These are phyloP conservation scores for Hephaestus fuliginosus DNA, from an alignment of 2,797 vertebrate genomes.

Conservation along the genomic window DNA sequence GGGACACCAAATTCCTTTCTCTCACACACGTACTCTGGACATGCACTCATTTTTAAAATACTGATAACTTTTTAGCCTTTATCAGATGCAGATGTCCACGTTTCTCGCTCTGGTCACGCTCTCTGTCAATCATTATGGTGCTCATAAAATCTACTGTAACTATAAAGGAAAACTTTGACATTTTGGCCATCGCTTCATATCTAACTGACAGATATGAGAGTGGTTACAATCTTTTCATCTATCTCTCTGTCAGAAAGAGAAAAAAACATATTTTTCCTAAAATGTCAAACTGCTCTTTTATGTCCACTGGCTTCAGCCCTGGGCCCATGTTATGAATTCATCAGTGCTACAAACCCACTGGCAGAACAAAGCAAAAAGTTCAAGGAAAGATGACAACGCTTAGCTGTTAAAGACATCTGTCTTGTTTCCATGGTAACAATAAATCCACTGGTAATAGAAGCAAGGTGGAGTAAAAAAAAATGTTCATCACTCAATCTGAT, in stretches of 20 bases:
- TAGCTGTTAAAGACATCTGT: background rate
- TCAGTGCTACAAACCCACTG: background rate
- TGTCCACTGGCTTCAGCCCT: background rate
- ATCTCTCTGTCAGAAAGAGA: background rate
- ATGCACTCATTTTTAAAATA: conserved; percentile 13
- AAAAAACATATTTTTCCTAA: background rate
- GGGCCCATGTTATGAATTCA: background rate
- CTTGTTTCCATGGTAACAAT: conserved; percentile 10
- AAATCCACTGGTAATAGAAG: background rate
- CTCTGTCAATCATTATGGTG: conserved; percentile 7
- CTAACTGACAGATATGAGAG: background rate
- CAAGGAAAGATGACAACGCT: background rate
- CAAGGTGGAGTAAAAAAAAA: background rate
- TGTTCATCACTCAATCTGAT: conserved; percentile 5
- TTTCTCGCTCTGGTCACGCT: background rate
- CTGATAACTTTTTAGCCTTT: conserved; percentile 14
- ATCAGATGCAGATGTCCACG: conserved; percentile 16
- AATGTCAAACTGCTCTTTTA: background rate
- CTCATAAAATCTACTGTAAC: background rate
- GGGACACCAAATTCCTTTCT: conserved; percentile 40
- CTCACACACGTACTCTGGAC: background rate
- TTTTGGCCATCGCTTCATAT: background rate
- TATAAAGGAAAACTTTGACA: background rate
- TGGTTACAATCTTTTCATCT: background rate
- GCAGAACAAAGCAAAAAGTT: conserved; percentile 12